A percentile compares a stretch with the other conserved stretches of the same genome.
Evolutionary conservation across 2,113 vertebrate species (phyloP).

Genomic region (Calidris pugnax): DNA sequence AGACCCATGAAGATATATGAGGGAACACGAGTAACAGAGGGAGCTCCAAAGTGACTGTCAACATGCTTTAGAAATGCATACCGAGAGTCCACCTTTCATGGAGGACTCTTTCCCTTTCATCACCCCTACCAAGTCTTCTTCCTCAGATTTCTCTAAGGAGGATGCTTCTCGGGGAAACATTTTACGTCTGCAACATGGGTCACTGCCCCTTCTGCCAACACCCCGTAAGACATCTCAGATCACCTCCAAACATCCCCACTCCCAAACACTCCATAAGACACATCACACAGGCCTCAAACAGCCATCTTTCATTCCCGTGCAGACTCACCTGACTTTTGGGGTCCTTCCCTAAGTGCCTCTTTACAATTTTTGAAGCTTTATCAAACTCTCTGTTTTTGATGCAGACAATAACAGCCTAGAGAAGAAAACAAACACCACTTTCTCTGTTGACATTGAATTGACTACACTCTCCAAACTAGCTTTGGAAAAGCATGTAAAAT

Average conservation of each 20-base stretch:
- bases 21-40: accelerated
- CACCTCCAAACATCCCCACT: accelerated
- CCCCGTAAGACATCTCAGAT: too few relatives aligned
- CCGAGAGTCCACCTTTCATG: neutral
- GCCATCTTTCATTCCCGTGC: too few relatives aligned
- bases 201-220: neutral
- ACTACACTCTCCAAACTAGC: neutral
- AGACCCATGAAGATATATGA: accelerated
- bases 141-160: neutral
- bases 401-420: conserved; percentile 83
- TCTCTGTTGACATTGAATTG: neutral
- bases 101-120: accelerated
- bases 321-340: conserved; percentile 78
- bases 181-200: accelerated
- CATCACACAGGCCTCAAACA: neutral
- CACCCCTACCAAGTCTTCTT: too few relatives aligned
- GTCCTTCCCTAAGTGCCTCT: conserved; percentile 77
- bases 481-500: accelerated
- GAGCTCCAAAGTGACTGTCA: accelerated
- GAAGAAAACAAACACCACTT: neutral
- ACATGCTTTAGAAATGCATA: accelerated
- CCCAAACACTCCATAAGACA: accelerated
- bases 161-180: neutral
- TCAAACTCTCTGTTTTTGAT: conserved; percentile 83
- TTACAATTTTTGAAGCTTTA: conserved; percentile 81